Base-by-base conservation (phyloP, 2,888 invertebrate species). In the Tetropium fuscum region DNA sequence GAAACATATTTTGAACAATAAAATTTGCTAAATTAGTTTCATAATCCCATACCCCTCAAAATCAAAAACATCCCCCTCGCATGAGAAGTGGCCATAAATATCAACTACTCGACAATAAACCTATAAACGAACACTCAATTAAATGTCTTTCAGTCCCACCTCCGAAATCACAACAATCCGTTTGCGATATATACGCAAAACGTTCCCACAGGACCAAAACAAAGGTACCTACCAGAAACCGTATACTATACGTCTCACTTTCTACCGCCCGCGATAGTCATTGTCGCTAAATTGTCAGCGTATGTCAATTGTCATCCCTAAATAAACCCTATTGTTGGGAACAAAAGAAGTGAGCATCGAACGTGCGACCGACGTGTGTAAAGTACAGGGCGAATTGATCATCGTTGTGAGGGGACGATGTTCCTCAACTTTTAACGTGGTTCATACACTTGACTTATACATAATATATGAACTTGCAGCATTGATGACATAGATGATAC, bases 261-360 rank as follows among this genome's bases (percentile, higher is more conserved):
- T 68, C 71, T 73, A 63, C 71, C 64, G 68, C 58, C 71, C 69
- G 60, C 71, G 66, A 68, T 74, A 66, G 68, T 70, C 69, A 72
- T 74, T 73, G 73, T 76, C 69, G 66, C 64, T 72, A 75, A 78
- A 78, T 77, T 76, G 75, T 76, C 73, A 74, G 72, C 80, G 80
- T 80, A 80, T 80, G 80, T 78, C 80, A 78, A 79, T 80, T 80
- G 80, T 80, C 80, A 80, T 78, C 75, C 78, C 74, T 67, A 78
- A 79, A 80, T 78, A 78, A 80, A 76, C 75, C 76, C 77, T 51
- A 78, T 81, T 80, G 79, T 80, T 60, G 60, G 58, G 63, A 64
- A 79, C 74, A 79, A 80, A 78, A 78, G 80, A 81, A 79, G 75
- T 80, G 81, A 78, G 72, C 81, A 79, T 78, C 80, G 76, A 67